phyloP scores from a whole-genome alignment of 2,113 vertebrate species.

The Callithrix jacchus region DNA sequence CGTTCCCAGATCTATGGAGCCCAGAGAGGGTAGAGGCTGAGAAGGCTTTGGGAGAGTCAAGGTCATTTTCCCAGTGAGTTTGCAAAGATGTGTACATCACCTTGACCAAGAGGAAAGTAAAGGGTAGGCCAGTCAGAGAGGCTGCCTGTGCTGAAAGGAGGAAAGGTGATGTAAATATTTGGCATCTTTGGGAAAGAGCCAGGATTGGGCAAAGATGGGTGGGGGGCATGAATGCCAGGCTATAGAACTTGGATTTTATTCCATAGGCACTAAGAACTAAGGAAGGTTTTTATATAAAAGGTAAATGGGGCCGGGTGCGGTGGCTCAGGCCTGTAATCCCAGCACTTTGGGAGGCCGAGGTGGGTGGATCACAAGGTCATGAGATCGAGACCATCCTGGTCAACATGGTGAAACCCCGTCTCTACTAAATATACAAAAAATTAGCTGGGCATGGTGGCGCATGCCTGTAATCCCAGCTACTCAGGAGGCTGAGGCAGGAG shows the following conservation, averaged over 20 bases:
- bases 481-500: too few relatives aligned
- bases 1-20: neutral
- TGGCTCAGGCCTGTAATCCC: too few relatives aligned
- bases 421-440: too few relatives aligned
- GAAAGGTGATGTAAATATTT: neutral
- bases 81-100: neutral
- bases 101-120: neutral
- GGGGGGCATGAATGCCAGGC: neutral
- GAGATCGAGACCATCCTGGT: too few relatives aligned
- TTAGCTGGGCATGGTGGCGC: too few relatives aligned
- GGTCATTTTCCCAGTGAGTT: neutral
- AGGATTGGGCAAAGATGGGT: neutral
- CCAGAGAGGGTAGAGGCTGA: neutral
- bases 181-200: neutral
- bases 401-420: too few relatives aligned
- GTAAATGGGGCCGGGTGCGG: too few relatives aligned
- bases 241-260: neutral
- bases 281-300: neutral
- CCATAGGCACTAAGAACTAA: neutral
- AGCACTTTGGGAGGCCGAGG: too few relatives aligned
- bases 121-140: neutral
- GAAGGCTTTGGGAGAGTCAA: neutral
- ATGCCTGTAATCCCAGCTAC: too few relatives aligned
- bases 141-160: neutral
- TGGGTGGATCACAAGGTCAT: too few relatives aligned